These are phyloP conservation scores for Enchytraeus crypticus DNA, from an alignment of 2,888 invertebrate species.

Conservation along the genomic window DNA sequence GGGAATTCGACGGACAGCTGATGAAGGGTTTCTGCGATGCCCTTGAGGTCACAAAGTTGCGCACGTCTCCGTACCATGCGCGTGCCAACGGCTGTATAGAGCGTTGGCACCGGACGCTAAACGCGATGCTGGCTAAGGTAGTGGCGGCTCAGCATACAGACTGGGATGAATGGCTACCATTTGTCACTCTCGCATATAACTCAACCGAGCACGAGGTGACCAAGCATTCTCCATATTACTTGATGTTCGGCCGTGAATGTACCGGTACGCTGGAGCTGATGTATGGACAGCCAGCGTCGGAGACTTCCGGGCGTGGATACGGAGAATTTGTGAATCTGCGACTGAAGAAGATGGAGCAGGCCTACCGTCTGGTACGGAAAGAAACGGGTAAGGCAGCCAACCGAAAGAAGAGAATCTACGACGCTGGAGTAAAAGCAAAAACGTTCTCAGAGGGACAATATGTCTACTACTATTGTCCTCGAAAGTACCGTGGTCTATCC, in stretches of 20 bases:
- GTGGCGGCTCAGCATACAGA: neutral
- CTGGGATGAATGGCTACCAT: neutral
- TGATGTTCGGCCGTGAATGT: neutral
- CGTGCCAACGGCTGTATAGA: neutral
- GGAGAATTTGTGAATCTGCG: neutral
- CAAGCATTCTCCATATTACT: neutral
- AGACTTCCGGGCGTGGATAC: neutral
- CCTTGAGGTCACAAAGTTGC: neutral
- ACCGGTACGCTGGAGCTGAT: neutral
- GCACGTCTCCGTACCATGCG: neutral
- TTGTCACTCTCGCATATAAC: neutral
- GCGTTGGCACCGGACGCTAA: neutral
- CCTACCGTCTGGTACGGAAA: too few species aligned
- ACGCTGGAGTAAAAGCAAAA: too few species aligned
- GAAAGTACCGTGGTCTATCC: too few species aligned
- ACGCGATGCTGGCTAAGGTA: neutral
- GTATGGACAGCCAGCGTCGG: neutral
- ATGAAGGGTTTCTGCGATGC: neutral
- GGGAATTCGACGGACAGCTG: neutral
- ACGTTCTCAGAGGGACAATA: too few species aligned
- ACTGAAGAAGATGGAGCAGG: too few species aligned
- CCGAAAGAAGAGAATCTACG: too few species aligned
- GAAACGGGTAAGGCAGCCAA: too few species aligned
- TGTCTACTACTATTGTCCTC: too few species aligned
- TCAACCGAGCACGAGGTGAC: neutral